Evolutionary conservation across 2,797 vertebrate species (phyloP).

Genomic region (Meda fulgida): DNA sequence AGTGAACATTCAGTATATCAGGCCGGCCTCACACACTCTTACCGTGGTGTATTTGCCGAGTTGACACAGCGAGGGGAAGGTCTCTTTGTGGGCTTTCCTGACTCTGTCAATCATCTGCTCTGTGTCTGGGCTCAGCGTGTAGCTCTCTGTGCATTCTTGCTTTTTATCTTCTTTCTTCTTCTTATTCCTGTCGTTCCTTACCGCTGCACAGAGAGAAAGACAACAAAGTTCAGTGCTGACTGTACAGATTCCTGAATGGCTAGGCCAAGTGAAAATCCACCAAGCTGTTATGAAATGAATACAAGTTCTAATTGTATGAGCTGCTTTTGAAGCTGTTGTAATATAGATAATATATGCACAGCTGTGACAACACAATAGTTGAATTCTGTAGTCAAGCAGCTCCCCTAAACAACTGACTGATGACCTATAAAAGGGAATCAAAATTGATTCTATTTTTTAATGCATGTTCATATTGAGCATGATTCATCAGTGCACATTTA

Average conservation of each 20-base stretch:
- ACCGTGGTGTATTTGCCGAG: slow-evolving; percentile 99
- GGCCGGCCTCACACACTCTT: slow-evolving; percentile 49
- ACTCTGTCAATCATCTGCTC: slow-evolving; percentile 97
- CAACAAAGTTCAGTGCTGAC: background rate
- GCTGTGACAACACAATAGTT: background rate
- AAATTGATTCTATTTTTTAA: background rate
- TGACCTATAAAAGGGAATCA: background rate
- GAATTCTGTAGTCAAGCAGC: background rate
- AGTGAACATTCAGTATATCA: background rate
- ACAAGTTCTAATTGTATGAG: background rate
- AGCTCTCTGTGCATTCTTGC: slow-evolving; percentile 91
- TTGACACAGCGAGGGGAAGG: slow-evolving; percentile 97
- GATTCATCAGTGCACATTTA: background rate
- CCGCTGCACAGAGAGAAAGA: slow-evolving; percentile 76
- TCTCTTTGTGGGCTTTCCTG: slow-evolving; percentile 96
- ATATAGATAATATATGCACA: background rate
- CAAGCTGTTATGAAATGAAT: background rate
- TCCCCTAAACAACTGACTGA: no score
- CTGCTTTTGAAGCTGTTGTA: background rate
- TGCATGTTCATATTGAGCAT: background rate
- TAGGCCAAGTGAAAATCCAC: background rate
- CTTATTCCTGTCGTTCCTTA: slow-evolving; percentile 97
- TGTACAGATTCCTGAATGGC: background rate
- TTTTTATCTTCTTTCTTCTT: slow-evolving; percentile 98
- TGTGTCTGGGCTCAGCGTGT: slow-evolving; percentile 90